Percentiles rank a stretch among this genome's conserved stretches.
phyloP scores from a whole-genome alignment of 2,113 vertebrate genomes.

The Psephotus haematonotus region DNA sequence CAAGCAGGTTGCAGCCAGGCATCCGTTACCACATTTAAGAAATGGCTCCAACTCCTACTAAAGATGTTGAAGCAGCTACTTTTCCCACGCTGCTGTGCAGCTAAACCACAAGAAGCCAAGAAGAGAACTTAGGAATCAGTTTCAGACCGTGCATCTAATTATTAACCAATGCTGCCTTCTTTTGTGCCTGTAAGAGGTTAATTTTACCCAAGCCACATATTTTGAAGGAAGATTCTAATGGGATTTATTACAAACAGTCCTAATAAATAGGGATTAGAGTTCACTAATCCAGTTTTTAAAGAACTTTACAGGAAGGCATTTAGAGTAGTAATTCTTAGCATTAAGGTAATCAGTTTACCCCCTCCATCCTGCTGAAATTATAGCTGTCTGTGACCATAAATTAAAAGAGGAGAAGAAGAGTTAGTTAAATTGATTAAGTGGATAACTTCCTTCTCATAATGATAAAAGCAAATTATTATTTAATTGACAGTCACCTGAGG shows the following conservation, averaged over 20 bases:
- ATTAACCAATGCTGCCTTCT: neutral
- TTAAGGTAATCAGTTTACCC: neutral
- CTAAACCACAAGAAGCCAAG: neutral
- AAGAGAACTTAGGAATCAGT: neutral
- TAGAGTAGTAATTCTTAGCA: neutral
- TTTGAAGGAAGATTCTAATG: neutral
- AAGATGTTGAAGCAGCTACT: neutral
- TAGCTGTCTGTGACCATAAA: neutral
- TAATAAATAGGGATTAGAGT: neutral
- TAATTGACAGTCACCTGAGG: conserved; percentile 3
- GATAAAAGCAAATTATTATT: conserved; percentile 26
- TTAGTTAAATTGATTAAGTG: neutral
- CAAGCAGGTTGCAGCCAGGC: neutral
- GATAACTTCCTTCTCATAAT: neutral
- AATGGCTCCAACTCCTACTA: neutral
- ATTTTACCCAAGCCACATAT: neutral
- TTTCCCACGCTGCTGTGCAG: neutral
- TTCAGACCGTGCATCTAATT: neutral
- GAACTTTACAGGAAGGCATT: neutral
- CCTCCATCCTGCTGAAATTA: neutral
- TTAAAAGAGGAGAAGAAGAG: neutral
- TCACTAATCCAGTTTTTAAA: neutral
- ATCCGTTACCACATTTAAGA: neutral
- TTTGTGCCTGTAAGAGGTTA: neutral
- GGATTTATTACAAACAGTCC: neutral